These are phyloP conservation scores for Heliothis virescens DNA, from an alignment of 1,140 invertebrate species.

Conservation along the genomic window DNA sequence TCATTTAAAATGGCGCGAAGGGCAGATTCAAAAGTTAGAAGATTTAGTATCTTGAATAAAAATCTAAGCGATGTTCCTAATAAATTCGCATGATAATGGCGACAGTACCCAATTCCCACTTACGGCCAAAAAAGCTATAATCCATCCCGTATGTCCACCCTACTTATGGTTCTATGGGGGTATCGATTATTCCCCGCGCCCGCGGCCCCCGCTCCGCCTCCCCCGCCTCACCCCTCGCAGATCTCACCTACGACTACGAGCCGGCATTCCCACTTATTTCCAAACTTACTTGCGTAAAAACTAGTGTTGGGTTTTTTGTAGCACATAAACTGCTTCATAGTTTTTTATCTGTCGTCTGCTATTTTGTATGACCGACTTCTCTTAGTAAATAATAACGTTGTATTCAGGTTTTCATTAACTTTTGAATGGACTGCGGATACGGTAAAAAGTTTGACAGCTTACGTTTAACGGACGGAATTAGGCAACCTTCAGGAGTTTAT, in stretches of 20 bases:
- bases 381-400: slow-evolving; percentile 7
- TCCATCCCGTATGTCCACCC: slow-evolving; percentile 72
- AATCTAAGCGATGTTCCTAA: background rate
- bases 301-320: slow-evolving; percentile 40
- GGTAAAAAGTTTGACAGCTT: background rate
- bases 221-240: slow-evolving; percentile 42
- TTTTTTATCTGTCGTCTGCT: slow-evolving; percentile 23
- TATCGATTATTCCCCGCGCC: slow-evolving; percentile 71
- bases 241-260: slow-evolving; percentile 52
- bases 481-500: background rate
- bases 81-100: slow-evolving; percentile 5
- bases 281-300: slow-evolving; percentile 50
- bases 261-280: slow-evolving; percentile 50
- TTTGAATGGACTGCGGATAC: slow-evolving; percentile 14
- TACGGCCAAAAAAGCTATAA: slow-evolving; percentile 69
- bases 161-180: slow-evolving; percentile 77
- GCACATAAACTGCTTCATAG: slow-evolving; percentile 1
- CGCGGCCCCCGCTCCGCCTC: slow-evolving; percentile 41
- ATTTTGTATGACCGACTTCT: slow-evolving; percentile 13
- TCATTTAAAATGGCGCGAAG: background rate
- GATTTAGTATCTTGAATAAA: background rate
- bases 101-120: slow-evolving; percentile 50
- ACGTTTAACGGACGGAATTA: background rate
- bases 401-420: slow-evolving; percentile 34
- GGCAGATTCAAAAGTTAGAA: background rate